A percentile compares a stretch with the other conserved stretches of the same genome.
Evolutionary conservation across 1,140 invertebrate species (phyloP).

Genomic region (Uloborus diversus): DNA sequence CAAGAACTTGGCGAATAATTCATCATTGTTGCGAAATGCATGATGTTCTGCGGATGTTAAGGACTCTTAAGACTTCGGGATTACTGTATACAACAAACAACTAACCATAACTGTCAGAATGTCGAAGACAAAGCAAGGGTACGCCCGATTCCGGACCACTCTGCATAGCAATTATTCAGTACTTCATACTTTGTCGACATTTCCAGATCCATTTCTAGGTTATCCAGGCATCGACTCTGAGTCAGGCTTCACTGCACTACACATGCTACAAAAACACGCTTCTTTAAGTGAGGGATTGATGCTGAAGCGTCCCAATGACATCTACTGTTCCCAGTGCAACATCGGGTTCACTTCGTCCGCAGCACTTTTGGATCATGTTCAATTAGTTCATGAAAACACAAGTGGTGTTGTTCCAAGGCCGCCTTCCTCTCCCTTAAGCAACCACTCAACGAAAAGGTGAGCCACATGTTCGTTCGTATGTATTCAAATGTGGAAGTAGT

Average conservation of each 20-base stretch:
- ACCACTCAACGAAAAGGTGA: conserved; percentile 72
- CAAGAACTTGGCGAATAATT: too few species aligned
- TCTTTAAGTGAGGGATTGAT: conserved; percentile 55
- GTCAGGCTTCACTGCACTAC: conserved; percentile 3
- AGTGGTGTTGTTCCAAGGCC: conserved; percentile 69
- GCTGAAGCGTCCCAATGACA: conserved; percentile 55
- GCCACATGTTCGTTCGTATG: not conserved
- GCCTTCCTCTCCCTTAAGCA: conserved; percentile 76
- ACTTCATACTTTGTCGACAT: not conserved
- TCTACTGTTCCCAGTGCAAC: conserved; percentile 70
- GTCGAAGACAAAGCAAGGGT: too few species aligned
- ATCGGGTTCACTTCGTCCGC: conserved; percentile 69
- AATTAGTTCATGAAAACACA: conserved; percentile 68
- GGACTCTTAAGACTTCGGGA: too few species aligned
- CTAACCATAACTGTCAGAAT: too few species aligned
- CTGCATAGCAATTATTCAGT: too few species aligned
- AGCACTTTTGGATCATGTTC: conserved; percentile 73
- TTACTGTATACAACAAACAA: too few species aligned
- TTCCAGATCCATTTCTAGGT: not conserved
- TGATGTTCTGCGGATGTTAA: too few species aligned
- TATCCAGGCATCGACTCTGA: not conserved
- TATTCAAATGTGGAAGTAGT: not conserved
- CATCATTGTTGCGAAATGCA: too few species aligned
- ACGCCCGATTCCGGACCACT: too few species aligned
- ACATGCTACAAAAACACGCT: conserved; percentile 65